Base-by-base conservation (phyloP, 2,113 vertebrate genomes). In the Hassar affinis region DNA sequence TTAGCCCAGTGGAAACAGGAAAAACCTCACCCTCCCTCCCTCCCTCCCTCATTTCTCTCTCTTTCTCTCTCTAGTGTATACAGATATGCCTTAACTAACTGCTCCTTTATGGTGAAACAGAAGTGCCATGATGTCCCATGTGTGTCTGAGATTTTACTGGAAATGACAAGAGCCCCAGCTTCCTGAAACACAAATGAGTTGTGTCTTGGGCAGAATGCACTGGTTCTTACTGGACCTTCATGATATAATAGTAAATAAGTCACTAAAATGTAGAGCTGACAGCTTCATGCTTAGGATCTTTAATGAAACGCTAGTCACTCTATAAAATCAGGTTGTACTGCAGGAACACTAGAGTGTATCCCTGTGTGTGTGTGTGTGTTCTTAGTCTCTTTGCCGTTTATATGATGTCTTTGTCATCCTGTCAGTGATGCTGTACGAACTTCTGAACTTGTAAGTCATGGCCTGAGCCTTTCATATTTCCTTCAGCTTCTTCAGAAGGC, bases 1-100 rank as follows among this genome's bases (percentile, higher is more conserved):
- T 95, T 94, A 94, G 88, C 90, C 87, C 87, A 72, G 88, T 92
- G 93, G 88, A 95, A 93, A 93, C 93, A 94, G 93, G 93, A 94
- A 94, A 92, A 90, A 90, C 94, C 92, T 92, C 92, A 85, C 93
- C 93, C 92, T 92, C 90, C 78, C 86, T 91, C 93, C 93, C 92
- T 92, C 90, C 78, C 86, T 91, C 90, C 90, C 91, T 74, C 66
- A 38, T 77, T 56, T 45, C 85, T 79, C 87, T 80, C 15, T 51
- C 78, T 27, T 71, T 30, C 79, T 49, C 20, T 62, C 87, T 79
- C 84, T 49, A 61, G 47, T 79, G 77, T 84, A 84, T 82, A 85
- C 85, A 89, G 87, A 90, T 90, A 86, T 89, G 80, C 90, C 79
- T 89, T 89, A 88, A 88, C 86, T 87, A 78, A 69, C 68, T 45